These are phyloP conservation scores for human (Homo sapiens) DNA, from an alignment of 2,113 vertebrate species.

Conservation along the genomic window DNA sequence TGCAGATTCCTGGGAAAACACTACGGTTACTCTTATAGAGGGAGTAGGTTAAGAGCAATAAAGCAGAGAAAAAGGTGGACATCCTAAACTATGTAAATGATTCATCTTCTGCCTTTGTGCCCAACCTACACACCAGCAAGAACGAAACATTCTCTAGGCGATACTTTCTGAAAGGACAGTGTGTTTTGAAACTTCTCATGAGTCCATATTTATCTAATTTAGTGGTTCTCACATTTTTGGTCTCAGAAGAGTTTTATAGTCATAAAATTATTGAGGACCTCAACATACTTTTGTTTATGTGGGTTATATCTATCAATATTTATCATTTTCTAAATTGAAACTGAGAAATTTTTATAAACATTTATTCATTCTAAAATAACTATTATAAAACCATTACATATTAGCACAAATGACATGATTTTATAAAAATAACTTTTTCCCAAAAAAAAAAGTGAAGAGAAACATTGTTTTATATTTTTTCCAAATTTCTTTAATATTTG, in stretches of 20 bases:
- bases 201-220: neutral
- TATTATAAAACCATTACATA: slow-evolving; percentile 19
- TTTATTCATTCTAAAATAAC: slow-evolving; percentile 40
- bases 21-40: neutral
- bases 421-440: slow-evolving; percentile 51
- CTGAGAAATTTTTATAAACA: neutral
- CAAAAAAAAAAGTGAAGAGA: neutral
- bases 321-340: slow-evolving; percentile 60
- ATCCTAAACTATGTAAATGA: neutral
- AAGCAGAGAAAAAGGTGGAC: neutral
- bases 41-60: neutral
- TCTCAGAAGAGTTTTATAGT: slow-evolving; percentile 42
- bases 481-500: neutral
- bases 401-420: neutral
- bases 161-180: neutral
- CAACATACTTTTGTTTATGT: slow-evolving; percentile 25
- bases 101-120: neutral
- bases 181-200: neutral
- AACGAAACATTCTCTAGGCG: neutral
- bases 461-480: neutral
- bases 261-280: slow-evolving; percentile 30
- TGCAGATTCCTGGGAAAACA: neutral
- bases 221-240: slow-evolving; percentile 39
- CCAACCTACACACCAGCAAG: neutral
- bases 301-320: slow-evolving; percentile 47